A percentile compares a stretch with the other conserved stretches of the same genome.
These are phyloP conservation scores for Gambelia wislizenii DNA, from an alignment of 2,797 vertebrate genomes.

Conservation along the genomic window DNA sequence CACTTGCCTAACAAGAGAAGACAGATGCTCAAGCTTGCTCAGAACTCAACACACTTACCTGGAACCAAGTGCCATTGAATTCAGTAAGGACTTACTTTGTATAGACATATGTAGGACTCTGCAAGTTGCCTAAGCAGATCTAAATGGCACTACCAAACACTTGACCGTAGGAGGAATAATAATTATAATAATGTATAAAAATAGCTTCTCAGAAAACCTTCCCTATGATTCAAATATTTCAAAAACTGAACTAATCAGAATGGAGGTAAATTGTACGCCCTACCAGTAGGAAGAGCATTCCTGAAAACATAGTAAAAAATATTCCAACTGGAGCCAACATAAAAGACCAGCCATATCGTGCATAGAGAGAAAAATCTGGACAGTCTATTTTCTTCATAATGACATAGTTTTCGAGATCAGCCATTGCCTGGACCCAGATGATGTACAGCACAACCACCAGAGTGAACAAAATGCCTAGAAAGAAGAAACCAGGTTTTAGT, in stretches of 20 bases:
- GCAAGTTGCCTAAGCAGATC: constrained; percentile 47
- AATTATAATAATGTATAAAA: constrained; percentile 43
- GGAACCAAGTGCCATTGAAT: neutral
- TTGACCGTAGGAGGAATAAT: constrained; percentile 27
- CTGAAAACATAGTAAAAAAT: constrained; percentile 91
- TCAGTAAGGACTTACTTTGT: neutral
- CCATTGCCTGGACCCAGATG: constrained; percentile 92
- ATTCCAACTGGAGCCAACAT: constrained; percentile 92
- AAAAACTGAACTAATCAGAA: constrained; percentile 71
- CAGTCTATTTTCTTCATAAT: constrained; percentile 81
- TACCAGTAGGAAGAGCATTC: constrained; percentile 92
- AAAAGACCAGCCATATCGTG: constrained; percentile 93
- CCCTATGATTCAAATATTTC: constrained; percentile 40
- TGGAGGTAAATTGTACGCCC: constrained; percentile 87
- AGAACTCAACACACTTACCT: neutral
- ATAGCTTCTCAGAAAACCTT: constrained; percentile 54
- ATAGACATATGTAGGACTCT: neutral
- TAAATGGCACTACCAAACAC: constrained; percentile 53
- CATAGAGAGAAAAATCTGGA: constrained; percentile 80
- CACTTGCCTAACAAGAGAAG: neutral
- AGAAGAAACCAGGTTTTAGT: constrained; percentile 41
- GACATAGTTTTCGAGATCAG: constrained; percentile 86
- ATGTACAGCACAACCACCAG: constrained; percentile 92
- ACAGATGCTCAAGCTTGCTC: neutral
- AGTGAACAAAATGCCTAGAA: constrained; percentile 88